Conservation (phyloP, 1,140 invertebrate genomes). For the Drosophila repleta region DNA sequence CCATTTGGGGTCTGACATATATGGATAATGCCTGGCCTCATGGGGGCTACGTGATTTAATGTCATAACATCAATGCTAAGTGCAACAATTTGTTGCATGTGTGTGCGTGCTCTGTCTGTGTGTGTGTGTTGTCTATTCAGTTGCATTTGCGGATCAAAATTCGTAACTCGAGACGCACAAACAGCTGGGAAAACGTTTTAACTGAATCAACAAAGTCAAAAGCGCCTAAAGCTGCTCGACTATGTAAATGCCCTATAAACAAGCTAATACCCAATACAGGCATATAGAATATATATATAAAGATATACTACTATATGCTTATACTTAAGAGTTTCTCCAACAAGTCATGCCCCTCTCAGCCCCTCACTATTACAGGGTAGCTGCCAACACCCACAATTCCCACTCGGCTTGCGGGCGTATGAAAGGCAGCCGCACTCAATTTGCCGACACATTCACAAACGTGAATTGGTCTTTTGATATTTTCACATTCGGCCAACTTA, state of each 20-base stretch:
- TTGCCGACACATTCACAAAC: conserved; percentile 36
- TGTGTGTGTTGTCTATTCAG: conserved; percentile 20
- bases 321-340: too few relatives aligned
- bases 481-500: neutral
- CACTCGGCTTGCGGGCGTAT: conserved; percentile 37
- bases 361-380: conserved; percentile 17
- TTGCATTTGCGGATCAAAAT: conserved; percentile 38
- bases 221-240: neutral
- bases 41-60: conserved; percentile 51
- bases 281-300: too few relatives aligned
- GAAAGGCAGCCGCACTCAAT: conserved; percentile 38
- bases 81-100: conserved; percentile 36
- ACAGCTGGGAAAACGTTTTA: conserved; percentile 43
- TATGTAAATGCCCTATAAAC: conserved; percentile 18
- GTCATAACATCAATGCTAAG: conserved; percentile 52
- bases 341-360: neutral
- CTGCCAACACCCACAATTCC: conserved; percentile 28
- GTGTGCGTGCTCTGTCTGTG: neutral
- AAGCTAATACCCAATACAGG: neutral
- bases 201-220: conserved; percentile 18
- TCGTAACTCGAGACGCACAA: conserved; percentile 37
- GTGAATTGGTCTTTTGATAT: conserved; percentile 1
- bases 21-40: conserved; percentile 31
- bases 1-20: conserved; percentile 14
- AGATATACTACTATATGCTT: too few relatives aligned